These are phyloP conservation scores for Philonicus albiceps DNA, from an alignment of 2,888 invertebrate genomes.

Conservation along the genomic window DNA sequence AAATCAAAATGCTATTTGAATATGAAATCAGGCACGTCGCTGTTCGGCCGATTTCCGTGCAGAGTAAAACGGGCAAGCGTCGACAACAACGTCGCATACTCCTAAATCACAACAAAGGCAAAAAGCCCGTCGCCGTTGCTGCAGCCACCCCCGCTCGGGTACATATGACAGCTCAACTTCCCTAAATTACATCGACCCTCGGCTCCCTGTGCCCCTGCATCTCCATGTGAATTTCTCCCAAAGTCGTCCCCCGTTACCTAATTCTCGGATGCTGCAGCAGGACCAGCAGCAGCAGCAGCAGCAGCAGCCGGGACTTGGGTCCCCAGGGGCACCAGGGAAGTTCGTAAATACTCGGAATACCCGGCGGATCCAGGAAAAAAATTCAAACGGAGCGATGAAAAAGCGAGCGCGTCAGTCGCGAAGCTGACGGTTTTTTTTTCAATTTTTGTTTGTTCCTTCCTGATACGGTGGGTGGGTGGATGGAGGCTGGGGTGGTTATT, in stretches of 20 bases:
- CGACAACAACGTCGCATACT: not conserved
- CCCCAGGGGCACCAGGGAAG: not conserved
- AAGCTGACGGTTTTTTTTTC: not conserved
- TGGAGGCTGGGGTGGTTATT: not conserved
- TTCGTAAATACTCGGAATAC: not conserved
- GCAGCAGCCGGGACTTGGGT: not conserved
- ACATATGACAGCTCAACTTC: not conserved
- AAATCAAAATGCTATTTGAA: not conserved
- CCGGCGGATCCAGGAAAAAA: not conserved
- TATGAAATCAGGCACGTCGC: not conserved
- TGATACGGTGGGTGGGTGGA: not conserved
- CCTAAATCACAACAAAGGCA: not conserved
- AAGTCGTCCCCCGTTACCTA: too few species aligned
- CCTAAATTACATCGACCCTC: not conserved
- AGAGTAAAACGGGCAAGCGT: not conserved
- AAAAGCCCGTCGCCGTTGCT: not conserved
- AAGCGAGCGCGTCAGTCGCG: not conserved
- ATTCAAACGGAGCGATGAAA: not conserved
- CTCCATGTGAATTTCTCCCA: not conserved
- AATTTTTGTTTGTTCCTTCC: not conserved
- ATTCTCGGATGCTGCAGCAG: not conserved
- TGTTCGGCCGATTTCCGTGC: not conserved
- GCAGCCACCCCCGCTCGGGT: not conserved
- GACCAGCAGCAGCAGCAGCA: not conserved
- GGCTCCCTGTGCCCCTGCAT: not conserved